Percentiles rank a stretch among this genome's conserved stretches.
Conservation (phyloP, 1,140 invertebrate species). For the Drosophila arawakana region DNA sequence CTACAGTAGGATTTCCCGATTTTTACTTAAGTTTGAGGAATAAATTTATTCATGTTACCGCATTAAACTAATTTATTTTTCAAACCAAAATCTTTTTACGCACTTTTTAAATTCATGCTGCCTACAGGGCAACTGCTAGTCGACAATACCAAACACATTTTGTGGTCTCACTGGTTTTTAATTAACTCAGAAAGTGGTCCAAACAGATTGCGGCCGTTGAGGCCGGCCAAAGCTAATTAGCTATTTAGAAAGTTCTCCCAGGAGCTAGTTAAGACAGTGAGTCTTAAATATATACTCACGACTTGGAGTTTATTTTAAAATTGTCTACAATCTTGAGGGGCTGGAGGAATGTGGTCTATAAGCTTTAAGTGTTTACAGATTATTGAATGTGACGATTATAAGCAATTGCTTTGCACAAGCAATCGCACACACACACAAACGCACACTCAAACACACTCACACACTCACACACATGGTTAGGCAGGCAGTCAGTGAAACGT, state of each 20-base stretch:
- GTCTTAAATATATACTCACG: neutral
- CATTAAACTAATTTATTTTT: too few species aligned
- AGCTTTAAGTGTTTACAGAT: slow-evolving; percentile 39
- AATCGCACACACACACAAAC: slow-evolving; percentile 7
- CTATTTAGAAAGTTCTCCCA: neutral
- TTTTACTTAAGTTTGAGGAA: too few species aligned
- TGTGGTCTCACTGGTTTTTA: slow-evolving; percentile 26
- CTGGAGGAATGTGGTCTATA: slow-evolving; percentile 1
- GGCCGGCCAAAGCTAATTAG: slow-evolving; percentile 25
- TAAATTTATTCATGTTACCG: too few species aligned
- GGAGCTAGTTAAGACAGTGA: neutral
- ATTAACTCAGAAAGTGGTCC: slow-evolving; percentile 23
- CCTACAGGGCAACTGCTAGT: neutral
- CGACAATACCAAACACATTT: neutral
- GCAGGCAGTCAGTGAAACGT: slow-evolving; percentile 47
- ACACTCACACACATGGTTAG: slow-evolving; percentile 15
- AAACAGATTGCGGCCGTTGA: slow-evolving; percentile 33
- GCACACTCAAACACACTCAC: slow-evolving; percentile 12
- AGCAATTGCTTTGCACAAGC: slow-evolving; percentile 24
- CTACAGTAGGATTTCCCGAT: too few species aligned
- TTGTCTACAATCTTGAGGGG: neutral
- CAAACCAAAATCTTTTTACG: too few species aligned
- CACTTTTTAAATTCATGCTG: too few species aligned
- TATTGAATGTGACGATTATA: slow-evolving; percentile 37
- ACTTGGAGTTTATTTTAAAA: slow-evolving; percentile 6